Evolutionary conservation across 2,888 invertebrate genomes (phyloP), one percentile per base, ranked within the genome.

Genomic region (Dugesia japonica): DNA sequence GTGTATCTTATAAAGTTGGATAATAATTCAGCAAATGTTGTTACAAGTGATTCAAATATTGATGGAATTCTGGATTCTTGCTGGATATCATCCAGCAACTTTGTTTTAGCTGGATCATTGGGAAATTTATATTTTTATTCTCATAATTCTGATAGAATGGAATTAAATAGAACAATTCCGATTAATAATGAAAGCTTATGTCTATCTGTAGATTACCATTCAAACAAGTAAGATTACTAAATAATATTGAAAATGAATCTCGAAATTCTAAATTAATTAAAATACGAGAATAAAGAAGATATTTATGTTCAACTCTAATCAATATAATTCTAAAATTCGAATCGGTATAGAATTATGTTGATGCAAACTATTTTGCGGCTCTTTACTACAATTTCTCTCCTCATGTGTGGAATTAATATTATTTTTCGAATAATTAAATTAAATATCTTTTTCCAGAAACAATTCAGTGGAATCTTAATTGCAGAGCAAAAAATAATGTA

Each of bases 21-120:
- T 56, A 23, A 23, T 56, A 56, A n/a, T 9, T 56, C 56, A 20
- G 56, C 56, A n/a, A 4, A 17, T 33, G 38, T 31, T 31, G 28
- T 73, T 4, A 31, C 4, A 1, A n/a, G 26, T 20, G 9, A 4
- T 15, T 31, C 26, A n/a, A 23, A 31, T 23, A 31, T 28, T 17
- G 74, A 31, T 20, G 74, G 74, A 9, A 73, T 73, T 17, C 33
- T 73, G 13, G 74, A 73, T 23, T 73, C 7, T n/a, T 26, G 28
- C 26, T 73, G 74, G 74, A 17, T 28, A n/a, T 42, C 74, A 17
- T n/a, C 28, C 1, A 31, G 15, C 20, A 20, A 28, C 1, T 28
- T 38, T 20, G n/a, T 31, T 9, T 73, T 73, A 23, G 74, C 74
- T 13, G 33, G 74, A 7, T 17, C 28, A 7, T 26, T 73, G 56